These are phyloP conservation scores for Hydrochoerus hydrochaeris DNA, from an alignment of 2,113 vertebrate genomes.

Conservation along the genomic window DNA sequence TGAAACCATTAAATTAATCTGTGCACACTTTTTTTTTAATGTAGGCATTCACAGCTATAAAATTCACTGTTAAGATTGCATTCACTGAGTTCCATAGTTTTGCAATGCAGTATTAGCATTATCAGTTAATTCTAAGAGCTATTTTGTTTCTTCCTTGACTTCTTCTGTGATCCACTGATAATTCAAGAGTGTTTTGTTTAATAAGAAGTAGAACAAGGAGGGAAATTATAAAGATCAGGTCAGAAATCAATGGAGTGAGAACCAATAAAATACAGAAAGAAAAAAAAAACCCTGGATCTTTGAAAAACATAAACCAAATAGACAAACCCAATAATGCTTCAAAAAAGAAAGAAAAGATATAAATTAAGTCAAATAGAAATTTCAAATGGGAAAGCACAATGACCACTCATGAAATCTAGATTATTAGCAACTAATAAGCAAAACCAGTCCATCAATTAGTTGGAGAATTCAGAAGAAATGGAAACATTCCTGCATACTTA, in stretches of 20 bases:
- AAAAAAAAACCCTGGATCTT: not conserved
- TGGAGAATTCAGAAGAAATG: not conserved
- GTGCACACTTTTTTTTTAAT: not conserved
- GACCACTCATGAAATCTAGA: not conserved
- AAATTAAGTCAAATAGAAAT: not conserved
- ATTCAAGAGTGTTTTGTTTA: not conserved
- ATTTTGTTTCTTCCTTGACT: not conserved
- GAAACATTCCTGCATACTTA: no score
- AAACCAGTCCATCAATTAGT: not conserved
- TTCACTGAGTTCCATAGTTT: not conserved
- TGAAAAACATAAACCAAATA: not conserved
- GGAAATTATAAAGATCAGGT: not conserved
- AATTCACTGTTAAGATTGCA: not conserved
- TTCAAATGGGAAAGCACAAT: not conserved
- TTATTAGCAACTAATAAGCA: not conserved
- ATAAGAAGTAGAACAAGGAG: not conserved
- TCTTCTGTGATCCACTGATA: not conserved
- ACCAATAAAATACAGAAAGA: not conserved
- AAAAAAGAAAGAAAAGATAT: not conserved
- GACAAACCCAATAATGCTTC: not conserved
- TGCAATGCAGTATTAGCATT: not conserved
- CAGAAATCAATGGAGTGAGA: not conserved
- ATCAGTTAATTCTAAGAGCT: not conserved
- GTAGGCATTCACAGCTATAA: not conserved
- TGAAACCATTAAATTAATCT: not conserved